Evolutionary conservation across 23 tunicate species (phyloP), one percentile per base, ranked within the genome.

Genomic region (Trididemnum clinides): DNA sequence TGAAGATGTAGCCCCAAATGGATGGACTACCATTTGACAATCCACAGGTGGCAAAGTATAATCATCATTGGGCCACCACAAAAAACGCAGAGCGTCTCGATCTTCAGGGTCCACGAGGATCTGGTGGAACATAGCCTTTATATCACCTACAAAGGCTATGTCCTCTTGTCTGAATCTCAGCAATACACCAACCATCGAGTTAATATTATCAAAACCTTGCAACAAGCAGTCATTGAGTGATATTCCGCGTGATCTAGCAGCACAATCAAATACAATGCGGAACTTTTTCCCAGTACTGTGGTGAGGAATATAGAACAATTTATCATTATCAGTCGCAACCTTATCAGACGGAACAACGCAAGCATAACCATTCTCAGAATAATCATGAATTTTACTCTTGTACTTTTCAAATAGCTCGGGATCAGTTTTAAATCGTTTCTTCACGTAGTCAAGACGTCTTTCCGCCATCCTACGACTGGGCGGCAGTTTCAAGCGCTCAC

Each of bases 1-100:
- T 4, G 90, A 86, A 37, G 86, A 58, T 21, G 82, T 82, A 12
- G 90, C 84, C 35, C 90, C 85, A 34, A 85, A 85, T 21, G 39
- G 28, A 35, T 54, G 83, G 0, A 85, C 89, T 0, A n/a, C 28
- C 73, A 85, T 57, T n/a, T 64, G 89, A 72, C 59, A 59, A 28
- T 51, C 88, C 18, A 18, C 69, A 25, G 71, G 84, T 22, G 25
- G 26, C 20, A 25, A 22, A 4, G 26, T 65, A 3, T 34, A 23
- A 34, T 82, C 86, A 20, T 58, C 85, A 29, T 80, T 31, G 4
- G 59, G 59, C 85, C 85, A 22, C 51, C 82, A 76, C 39, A 70
- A 39, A 22, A n/a, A 33, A 39, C 82, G 12, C 25, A 15, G n/a
- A n/a, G n/a, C n/a, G n/a, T n/a, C n/a, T n/a, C n/a, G n/a, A n/a